Evolutionary conservation across 2,888 invertebrate species (phyloP), one percentile per base, ranked within the genome.

Genomic region (Drosophila dives): DNA sequence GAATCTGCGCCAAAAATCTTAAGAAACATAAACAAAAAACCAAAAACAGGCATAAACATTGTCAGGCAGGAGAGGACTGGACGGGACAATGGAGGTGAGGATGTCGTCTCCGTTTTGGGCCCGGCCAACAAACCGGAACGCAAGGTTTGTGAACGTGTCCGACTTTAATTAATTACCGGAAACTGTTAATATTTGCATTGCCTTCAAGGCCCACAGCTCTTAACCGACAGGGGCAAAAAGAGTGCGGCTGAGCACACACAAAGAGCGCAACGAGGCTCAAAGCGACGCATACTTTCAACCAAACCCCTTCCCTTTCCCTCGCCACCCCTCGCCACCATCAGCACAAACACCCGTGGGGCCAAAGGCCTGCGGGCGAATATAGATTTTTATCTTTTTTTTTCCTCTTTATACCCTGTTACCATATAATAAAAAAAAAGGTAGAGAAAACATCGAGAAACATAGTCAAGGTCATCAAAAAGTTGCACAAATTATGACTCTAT

Each of bases 101-200:
- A 45, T 17, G 58, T 8, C 6, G 20, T 26, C 26, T 55, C 7
- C 55, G 5, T 15, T n/a, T 20, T 20, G 56, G 17, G 6, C 3
- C 40, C 6, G n/a, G 12, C 32, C 42, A 64, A 8, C 26, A 55
- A 38, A 12, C 4, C 12, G 26, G 12, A 53, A 36, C 15, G 23
- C 50, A 58, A 23, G 75, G 60, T 75, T 50, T 75, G 48, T 80
- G 76, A 69, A 64, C 64, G 76, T 76, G 80, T 80, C 77, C 75
- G 75, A 84, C 68, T 87, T 87, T 83, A 89, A 89, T 83, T 83
- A 83, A 83, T 89, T 83, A 89, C 88, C 82, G 82, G 75, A 84
- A 81, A 86, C 82, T 87, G 85, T 89, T 83, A 87, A 83, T 89
- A 89, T 83, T 83, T 83, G 88, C 82, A 81, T 69, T 84, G 82